These are phyloP conservation scores for Peromyscus attwateri DNA, from an alignment of 2,797 vertebrate species.

Conservation along the genomic window DNA sequence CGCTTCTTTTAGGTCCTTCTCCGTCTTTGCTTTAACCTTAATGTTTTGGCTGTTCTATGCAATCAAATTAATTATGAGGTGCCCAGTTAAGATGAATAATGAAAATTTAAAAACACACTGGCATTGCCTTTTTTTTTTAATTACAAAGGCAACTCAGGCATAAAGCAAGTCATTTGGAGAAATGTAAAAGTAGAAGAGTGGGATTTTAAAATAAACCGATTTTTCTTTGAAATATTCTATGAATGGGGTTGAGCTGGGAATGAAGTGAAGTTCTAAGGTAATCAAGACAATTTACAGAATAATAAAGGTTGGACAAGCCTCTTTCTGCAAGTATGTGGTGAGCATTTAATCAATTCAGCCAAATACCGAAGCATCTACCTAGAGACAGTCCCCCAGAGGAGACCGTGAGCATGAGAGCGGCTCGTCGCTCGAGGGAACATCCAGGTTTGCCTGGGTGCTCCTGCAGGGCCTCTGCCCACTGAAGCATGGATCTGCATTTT, in stretches of 20 bases:
- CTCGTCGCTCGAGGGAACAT: constrained; percentile 22
- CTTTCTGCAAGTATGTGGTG: background rate
- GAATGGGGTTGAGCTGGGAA: background rate
- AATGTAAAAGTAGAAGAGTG: constrained; percentile 15
- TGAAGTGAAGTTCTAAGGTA: background rate
- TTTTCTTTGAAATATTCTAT: constrained; percentile 31
- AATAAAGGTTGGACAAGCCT: background rate
- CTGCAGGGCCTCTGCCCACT: background rate
- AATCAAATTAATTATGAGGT: constrained; percentile 49
- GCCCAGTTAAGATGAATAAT: constrained; percentile 26
- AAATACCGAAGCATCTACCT: background rate
- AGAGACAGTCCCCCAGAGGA: constrained; percentile 5
- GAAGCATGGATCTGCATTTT: background rate
- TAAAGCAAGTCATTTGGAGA: constrained; percentile 56
- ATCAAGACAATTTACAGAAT: background rate
- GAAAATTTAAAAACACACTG: background rate
- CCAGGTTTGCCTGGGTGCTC: background rate
- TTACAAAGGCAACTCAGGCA: constrained; percentile 44
- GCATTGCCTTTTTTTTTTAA: background rate
- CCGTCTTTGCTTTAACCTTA: constrained; percentile 56
- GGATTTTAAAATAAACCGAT: constrained; percentile 47
- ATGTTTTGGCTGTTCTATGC: background rate
- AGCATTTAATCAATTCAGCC: background rate
- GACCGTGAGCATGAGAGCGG: constrained; percentile 41
- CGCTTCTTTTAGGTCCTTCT: background rate